Evolutionary conservation across 2,888 invertebrate genomes (phyloP).

Genomic region (Venusia cambrica): DNA sequence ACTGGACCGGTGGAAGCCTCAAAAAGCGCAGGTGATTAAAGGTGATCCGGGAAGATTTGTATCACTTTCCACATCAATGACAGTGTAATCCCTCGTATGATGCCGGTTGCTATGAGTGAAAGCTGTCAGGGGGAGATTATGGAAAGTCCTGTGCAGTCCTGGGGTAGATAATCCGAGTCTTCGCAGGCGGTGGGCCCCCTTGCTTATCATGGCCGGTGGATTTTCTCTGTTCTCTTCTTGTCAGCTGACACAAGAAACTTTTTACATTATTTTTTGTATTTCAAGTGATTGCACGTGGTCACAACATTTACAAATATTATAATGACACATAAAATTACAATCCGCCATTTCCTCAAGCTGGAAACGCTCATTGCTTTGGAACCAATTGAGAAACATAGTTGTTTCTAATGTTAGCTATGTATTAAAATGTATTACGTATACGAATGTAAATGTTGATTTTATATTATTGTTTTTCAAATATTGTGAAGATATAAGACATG

Average conservation of each 20-base stretch:
- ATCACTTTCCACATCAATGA: conserved; percentile 64
- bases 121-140: conserved; percentile 56
- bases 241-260: conserved; percentile 16
- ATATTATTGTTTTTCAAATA: no score
- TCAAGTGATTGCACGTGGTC: no score
- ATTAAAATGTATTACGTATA: no score
- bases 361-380: no score
- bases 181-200: conserved; percentile 31
- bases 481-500: no score
- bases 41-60: conserved; percentile 42
- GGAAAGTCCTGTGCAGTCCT: conserved; percentile 35
- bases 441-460: no score
- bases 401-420: no score
- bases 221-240: conserved; percentile 22
- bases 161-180: conserved; percentile 45
- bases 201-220: conserved; percentile 26
- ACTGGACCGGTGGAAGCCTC: conserved; percentile 34
- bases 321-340: no score
- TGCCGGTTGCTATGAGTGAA: conserved; percentile 52
- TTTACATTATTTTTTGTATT: no score
- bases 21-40: conserved; percentile 51
- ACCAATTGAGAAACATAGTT: no score
- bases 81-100: conserved; percentile 51
- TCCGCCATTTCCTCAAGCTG: no score
- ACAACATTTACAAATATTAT: no score